phyloP scores from a whole-genome alignment of 2,113 vertebrate genomes.

The Alces alces region DNA sequence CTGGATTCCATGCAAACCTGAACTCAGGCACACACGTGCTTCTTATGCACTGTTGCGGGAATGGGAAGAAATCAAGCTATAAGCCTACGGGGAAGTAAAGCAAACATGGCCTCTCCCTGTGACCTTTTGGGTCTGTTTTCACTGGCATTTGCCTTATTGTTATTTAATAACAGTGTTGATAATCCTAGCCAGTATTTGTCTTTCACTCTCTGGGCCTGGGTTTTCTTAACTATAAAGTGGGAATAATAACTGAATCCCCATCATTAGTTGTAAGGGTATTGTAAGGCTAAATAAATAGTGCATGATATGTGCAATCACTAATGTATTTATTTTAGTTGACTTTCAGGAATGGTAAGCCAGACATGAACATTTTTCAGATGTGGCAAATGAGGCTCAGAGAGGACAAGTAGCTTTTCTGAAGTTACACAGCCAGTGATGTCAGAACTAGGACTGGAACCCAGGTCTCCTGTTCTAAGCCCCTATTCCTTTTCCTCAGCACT shows the following conservation, averaged over 20 bases:
- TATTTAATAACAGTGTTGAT: background rate
- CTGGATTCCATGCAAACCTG: background rate
- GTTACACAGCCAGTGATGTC: background rate
- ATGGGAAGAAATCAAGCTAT: background rate
- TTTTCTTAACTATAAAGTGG: background rate
- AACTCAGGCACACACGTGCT: background rate
- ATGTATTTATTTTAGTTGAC: background rate
- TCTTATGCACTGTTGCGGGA: background rate
- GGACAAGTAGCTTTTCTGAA: background rate
- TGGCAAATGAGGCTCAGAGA: background rate
- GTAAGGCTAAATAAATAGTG: background rate
- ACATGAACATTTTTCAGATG: background rate
- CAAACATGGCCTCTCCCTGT: background rate
- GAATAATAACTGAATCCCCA: background rate
- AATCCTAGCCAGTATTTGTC: background rate
- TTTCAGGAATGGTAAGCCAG: background rate
- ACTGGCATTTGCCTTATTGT: background rate
- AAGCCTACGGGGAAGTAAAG: background rate
- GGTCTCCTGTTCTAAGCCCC: background rate
- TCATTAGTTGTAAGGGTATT: background rate
- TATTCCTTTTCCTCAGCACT: background rate
- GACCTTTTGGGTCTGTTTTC: background rate
- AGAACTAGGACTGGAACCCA: background rate
- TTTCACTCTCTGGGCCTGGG: background rate
- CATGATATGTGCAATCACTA: background rate